Conservation (phyloP, 2,888 invertebrate genomes). For the Oligia latruncula region DNA sequence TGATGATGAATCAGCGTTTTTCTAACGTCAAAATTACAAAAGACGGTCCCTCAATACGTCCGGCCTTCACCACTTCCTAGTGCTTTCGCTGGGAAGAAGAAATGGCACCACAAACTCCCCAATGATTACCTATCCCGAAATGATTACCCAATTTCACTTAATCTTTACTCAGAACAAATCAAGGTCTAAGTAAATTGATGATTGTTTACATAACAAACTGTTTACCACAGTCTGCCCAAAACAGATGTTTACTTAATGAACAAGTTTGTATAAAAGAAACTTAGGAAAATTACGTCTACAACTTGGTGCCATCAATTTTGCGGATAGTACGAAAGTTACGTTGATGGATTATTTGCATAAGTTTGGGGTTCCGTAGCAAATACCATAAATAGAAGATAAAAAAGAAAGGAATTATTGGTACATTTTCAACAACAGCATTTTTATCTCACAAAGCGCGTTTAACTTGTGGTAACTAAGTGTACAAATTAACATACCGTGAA, state of each 20-base stretch:
- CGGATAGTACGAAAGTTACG: conserved; percentile 16
- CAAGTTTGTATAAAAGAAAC: conserved; percentile 36
- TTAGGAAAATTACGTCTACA: conserved; percentile 5
- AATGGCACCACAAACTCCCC: too few species aligned
- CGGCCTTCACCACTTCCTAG: too few species aligned
- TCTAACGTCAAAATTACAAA: too few species aligned
- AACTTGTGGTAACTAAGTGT: neutral
- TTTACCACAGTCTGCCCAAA: conserved; percentile 23
- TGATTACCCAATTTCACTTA: too few species aligned
- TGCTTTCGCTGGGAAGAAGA: too few species aligned
- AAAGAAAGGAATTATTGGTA: neutral
- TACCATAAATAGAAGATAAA: neutral
- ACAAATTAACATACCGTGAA: too few species aligned
- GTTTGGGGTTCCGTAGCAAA: neutral
- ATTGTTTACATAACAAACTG: conserved; percentile 14
- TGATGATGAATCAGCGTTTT: too few species aligned
- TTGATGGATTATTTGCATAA: conserved; percentile 34
- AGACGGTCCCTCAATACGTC: too few species aligned
- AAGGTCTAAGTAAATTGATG: neutral
- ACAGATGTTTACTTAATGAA: conserved; percentile 33
- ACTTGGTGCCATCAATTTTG: conserved; percentile 28
- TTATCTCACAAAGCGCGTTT: neutral
- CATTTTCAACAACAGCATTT: neutral
- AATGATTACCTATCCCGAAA: too few species aligned
- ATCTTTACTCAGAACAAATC: too few species aligned